Conservation (phyloP, 2,888 invertebrate genomes). For the Quadroppia sp. region DNA sequence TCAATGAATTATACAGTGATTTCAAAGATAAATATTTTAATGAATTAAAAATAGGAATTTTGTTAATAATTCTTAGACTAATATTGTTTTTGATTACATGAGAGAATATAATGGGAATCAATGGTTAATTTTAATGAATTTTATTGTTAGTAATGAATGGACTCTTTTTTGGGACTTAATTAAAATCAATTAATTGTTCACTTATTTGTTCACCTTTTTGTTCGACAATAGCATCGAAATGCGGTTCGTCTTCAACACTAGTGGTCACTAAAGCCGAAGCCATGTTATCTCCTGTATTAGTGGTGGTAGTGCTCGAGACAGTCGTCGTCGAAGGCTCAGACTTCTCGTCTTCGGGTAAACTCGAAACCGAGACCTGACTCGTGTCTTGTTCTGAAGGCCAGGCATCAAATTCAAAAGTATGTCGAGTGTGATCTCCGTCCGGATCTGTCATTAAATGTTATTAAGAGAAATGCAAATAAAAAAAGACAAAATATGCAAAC, state of each 20-base stretch:
- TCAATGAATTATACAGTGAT: not conserved
- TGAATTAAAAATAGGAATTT: too few species aligned
- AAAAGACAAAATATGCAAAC: not conserved
- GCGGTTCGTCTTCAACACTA: conserved; percentile 45
- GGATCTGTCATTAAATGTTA: conserved; percentile 40
- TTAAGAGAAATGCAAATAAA: not conserved
- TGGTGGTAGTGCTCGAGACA: conserved; percentile 45
- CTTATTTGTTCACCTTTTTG: conserved; percentile 45
- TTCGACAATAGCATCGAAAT: conserved; percentile 46
- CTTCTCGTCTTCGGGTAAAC: conserved; percentile 49
- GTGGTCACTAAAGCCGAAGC: conserved; percentile 36
- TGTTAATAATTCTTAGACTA: not conserved
- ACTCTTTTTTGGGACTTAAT: not conserved
- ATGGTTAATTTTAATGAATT: not conserved
- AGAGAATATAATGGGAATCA: not conserved
- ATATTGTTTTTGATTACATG: not conserved
- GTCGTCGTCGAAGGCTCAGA: conserved; percentile 47
- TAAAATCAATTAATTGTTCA: not conserved
- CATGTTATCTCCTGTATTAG: conserved; percentile 36
- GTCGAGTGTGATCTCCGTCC: conserved; percentile 52
- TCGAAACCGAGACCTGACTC: conserved; percentile 49
- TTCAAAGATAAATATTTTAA: too few species aligned
- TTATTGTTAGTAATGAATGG: not conserved
- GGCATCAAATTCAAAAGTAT: conserved; percentile 47
- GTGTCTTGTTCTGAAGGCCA: conserved; percentile 49